Base-by-base conservation (phyloP, 2,113 vertebrate genomes). In the Sterrhoptilus dennistouni region DNA sequence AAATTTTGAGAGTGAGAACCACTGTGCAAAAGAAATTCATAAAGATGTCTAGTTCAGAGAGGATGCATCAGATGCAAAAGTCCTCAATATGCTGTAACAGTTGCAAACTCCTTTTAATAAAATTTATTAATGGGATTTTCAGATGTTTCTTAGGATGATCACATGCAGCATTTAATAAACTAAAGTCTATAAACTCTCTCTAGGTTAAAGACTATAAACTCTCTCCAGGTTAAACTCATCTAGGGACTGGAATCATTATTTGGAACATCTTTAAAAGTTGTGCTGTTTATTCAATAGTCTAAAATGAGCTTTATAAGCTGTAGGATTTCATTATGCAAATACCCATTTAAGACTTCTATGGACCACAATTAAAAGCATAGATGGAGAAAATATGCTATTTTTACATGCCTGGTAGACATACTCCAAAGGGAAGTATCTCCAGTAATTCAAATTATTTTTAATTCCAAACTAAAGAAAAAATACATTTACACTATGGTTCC, bases 191-290 rank as follows among this genome's bases (percentile, higher is more conserved):
- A 75, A 95, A 89, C 54, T 45, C n/a, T 72, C 23, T 25, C 40
- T 20, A 45, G 21, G 21, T 81, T 40, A 21, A 61, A 21, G 33
- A 35, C 33, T 57, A n/a, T n/a, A 57, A 94, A 84, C 63, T 42
- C 42, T 75, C 23, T 31, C n/a, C 16, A 47, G 13, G 22, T 81
- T 57, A 33, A 68, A 47, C 28, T 38, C 13, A 29, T 63, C 42
- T 70, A 70, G 57, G 42, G 24, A 69, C 54, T 77, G 50, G 47
- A 83, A 35, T 72, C 1, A 36, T 87, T 76, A 87, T 72, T 50
- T 89, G 66, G 64, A 54, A n/a, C 12, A 40, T 93, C 42, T 80
- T 97, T 72, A 69, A 88, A 95, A 77, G 45, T 90, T 90, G 59
- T 86, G 38, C 42, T 16, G 4, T 91, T 91, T 72, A 59, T 64